Base-by-base conservation (phyloP, 2,113 vertebrate genomes). In the Gavia stellata region DNA sequence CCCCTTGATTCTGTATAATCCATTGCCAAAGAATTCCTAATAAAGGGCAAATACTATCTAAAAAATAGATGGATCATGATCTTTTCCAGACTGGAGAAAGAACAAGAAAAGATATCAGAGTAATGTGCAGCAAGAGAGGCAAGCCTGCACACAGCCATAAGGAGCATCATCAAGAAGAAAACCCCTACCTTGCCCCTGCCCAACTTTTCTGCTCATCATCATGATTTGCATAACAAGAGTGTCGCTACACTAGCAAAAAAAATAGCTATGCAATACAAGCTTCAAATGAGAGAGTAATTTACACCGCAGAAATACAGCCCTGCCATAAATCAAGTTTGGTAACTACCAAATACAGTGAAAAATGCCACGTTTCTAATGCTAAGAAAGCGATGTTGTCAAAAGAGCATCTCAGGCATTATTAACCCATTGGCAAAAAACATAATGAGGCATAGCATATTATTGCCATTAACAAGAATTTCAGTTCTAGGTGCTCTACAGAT, bases 311-410 rank as follows among this genome's bases (percentile, higher is more conserved):
- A 94, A 93, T 79, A 93, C 0, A 81, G 44, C 29, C 45, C 50
- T 75, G 77, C 68, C 52, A 68, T 93, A 93, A 93, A 93, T 96
- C 89, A 94, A 87, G 77, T 86, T n/a, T 62, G 90, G 78, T 91
- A 97, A 90, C 86, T 84, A 97, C 70, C 73, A 94, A 97, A 94
- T 56, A 91, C 91, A 92, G 86, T 94, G 72, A 97, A 88, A 97
- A 95, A 96, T 42, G 72, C 66, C 55, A 62, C 5, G 12, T 85
- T 95, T 82, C 86, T 90, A 56, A 94, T 17, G 63, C 34, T 90
- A 90, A 59, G 42, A 75, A 94, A 67, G 61, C 3, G 7, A 50
- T 45, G 92, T 47, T 75, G 77, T 88, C 68, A 81, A 81, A 77
- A 88, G 88, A 91, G 77, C 81, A 94, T 85, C 63, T 77, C 5